phyloP scores from a whole-genome alignment of 2,797 vertebrate species.

The Enteromius unitaeniatus region DNA sequence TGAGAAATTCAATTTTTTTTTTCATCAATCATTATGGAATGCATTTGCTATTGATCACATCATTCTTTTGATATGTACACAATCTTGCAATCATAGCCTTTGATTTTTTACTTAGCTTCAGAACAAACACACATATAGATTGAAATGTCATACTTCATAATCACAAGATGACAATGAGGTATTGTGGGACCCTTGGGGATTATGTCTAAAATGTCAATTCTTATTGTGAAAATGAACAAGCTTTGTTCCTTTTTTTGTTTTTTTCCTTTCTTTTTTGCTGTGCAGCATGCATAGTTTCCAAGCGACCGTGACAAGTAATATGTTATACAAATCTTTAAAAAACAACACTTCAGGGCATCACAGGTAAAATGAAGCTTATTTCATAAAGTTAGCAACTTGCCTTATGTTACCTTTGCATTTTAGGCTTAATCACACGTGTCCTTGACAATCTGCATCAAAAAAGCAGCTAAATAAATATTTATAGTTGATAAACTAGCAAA shows the following conservation, averaged over 20 bases:
- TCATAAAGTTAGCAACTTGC: background rate
- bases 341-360: background rate
- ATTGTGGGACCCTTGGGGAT: conserved; percentile 43
- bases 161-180: background rate
- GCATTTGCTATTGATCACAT: background rate
- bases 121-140: conserved; percentile 11
- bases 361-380: background rate
- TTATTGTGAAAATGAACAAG: conserved; percentile 29
- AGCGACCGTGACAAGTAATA: background rate
- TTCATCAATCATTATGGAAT: background rate
- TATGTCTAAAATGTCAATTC: conserved; percentile 53
- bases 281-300: background rate
- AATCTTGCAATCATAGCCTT: background rate
- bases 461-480: background rate
- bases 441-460: background rate
- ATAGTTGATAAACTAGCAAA: background rate
- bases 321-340: background rate
- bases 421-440: no score
- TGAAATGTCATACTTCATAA: conserved; percentile 51
- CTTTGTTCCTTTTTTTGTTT: background rate
- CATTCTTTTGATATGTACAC: background rate
- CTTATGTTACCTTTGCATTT: background rate
- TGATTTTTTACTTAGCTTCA: conserved; percentile 7
- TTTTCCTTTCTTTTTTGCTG: background rate
- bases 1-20: background rate